A percentile compares a stretch with the other conserved stretches of the same genome.
Evolutionary conservation across 2,113 vertebrate genomes (phyloP).

Genomic region (Crotalus tigris): DNA sequence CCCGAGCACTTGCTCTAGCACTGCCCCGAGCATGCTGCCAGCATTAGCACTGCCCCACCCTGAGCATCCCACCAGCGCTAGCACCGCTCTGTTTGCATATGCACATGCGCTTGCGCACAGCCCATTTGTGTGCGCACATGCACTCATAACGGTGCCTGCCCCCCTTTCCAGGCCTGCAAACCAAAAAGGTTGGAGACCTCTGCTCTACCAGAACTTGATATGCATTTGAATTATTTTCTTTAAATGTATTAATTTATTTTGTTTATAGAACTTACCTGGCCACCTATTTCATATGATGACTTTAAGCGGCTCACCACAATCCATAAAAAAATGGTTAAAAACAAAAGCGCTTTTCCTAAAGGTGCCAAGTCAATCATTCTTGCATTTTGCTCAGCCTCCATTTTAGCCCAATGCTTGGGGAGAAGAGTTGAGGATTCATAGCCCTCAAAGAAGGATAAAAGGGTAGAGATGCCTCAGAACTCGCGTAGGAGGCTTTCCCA

Average conservation of each 20-base stretch:
- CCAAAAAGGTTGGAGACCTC: too few relatives aligned
- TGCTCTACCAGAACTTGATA: not conserved
- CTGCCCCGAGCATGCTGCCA: too few relatives aligned
- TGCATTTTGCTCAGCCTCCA: not conserved
- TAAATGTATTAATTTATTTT: not conserved
- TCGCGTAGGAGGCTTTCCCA: not conserved
- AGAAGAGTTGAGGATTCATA: not conserved
- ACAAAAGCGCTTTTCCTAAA: not conserved
- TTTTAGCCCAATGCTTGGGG: not conserved
- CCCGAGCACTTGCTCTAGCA: too few relatives aligned
- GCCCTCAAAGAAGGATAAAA: not conserved
- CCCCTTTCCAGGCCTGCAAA: too few relatives aligned
- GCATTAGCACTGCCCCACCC: too few relatives aligned
- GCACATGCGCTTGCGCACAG: too few relatives aligned
- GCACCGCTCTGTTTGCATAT: too few relatives aligned
- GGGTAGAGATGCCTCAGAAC: not conserved
- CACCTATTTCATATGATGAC: not conserved
- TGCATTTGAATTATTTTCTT: not conserved
- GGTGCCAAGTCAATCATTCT: not conserved
- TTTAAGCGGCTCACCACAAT: not conserved
- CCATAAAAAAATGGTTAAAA: not conserved
- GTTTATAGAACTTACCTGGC: not conserved
- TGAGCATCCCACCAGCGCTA: too few relatives aligned
- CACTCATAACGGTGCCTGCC: too few relatives aligned
- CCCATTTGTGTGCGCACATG: too few relatives aligned